Conservation (phyloP, 1,140 invertebrate species). For the Papilio dardanus region DNA sequence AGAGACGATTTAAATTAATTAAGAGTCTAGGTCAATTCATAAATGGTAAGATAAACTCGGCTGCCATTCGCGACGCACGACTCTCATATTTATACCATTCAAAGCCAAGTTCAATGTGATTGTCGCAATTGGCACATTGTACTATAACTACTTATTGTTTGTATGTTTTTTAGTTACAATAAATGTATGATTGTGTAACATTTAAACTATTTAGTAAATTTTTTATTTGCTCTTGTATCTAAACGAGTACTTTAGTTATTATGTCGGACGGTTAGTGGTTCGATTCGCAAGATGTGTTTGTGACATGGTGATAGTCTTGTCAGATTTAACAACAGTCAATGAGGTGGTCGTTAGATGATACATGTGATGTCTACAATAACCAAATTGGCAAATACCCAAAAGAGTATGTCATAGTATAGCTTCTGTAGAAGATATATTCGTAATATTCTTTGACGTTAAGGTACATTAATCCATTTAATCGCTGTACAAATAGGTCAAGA, state of each 20-base stretch:
- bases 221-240: background rate
- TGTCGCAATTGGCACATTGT: conserved; percentile 33
- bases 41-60: conserved; percentile 26
- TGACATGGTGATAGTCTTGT: background rate
- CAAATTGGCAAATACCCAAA: background rate
- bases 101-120: conserved; percentile 37
- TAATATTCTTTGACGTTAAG: conserved; percentile 10
- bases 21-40: conserved; percentile 18
- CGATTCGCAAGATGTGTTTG: background rate
- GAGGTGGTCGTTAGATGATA: background rate
- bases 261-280: background rate
- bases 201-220: background rate
- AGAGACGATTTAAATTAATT: conserved; percentile 31
- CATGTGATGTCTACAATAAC: background rate
- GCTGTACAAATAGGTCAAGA: conserved; percentile 44
- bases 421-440: background rate
- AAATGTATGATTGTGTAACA: conserved; percentile 1
- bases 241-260: background rate
- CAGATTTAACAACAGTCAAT: background rate
- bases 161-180: conserved; percentile 2
- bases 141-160: conserved; percentile 2
- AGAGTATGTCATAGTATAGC: background rate
- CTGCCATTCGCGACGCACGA: conserved; percentile 25
- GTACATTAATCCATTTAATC: conserved; percentile 16
- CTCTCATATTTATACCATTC: conserved; percentile 24